A percentile compares a stretch with the other conserved stretches of the same genome.
phyloP scores from a whole-genome alignment of 2,888 invertebrate genomes.

The Aricia artaxerxes region DNA sequence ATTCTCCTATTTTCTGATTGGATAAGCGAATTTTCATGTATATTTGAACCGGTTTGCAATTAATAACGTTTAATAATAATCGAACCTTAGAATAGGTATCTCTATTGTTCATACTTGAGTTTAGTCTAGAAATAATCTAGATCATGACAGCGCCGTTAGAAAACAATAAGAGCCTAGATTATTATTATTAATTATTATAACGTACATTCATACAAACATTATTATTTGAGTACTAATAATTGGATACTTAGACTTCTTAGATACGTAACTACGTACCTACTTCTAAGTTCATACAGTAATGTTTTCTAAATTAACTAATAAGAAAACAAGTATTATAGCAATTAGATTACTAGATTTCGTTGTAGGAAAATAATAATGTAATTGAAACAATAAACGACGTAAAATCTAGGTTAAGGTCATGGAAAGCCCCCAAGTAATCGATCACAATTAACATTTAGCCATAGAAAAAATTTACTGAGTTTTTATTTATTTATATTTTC shows the following conservation, averaged over 20 bases:
- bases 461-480: not conserved
- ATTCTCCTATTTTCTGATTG: slow-evolving; percentile 20
- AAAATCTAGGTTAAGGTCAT: slow-evolving; percentile 28
- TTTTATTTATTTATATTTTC: slow-evolving; percentile 9
- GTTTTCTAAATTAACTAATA: not conserved
- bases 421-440: slow-evolving; percentile 24
- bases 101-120: not conserved
- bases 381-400: not conserved
- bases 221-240: too few species aligned
- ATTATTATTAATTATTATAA: too few species aligned
- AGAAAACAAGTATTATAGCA: not conserved
- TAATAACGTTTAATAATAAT: not conserved
- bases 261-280: too few species aligned
- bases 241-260: too few species aligned
- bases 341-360: slow-evolving; percentile 15
- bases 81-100: not conserved
- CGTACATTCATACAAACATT: too few species aligned
- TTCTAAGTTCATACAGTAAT: not conserved
- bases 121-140: not conserved
- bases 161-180: not conserved
- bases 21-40: slow-evolving; percentile 16
- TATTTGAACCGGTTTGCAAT: not conserved
- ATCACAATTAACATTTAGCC: slow-evolving; percentile 1
- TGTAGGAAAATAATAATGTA: not conserved
- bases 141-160: not conserved